Evolutionary conservation across 2,797 vertebrate genomes (phyloP).

Genomic region (Trichosurus vulpecula): DNA sequence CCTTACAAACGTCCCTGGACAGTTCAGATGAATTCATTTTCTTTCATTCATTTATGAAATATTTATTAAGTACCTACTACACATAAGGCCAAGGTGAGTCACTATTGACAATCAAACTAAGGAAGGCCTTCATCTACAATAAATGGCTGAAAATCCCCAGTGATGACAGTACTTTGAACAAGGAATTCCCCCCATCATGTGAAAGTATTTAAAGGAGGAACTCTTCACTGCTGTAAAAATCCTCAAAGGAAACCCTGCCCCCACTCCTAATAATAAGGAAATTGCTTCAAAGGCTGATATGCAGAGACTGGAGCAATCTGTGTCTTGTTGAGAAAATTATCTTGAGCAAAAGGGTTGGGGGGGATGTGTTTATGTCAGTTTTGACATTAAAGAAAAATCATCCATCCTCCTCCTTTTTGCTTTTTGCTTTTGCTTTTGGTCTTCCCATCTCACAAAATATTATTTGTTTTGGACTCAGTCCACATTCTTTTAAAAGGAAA

Average conservation of each 20-base stretch:
- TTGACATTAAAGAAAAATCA: slow-evolving; percentile 84
- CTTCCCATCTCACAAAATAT: slow-evolving; percentile 78
- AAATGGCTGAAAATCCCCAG: slow-evolving; percentile 71
- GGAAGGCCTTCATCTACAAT: slow-evolving; percentile 62
- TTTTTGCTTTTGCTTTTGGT: slow-evolving; percentile 78
- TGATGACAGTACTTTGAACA: slow-evolving; percentile 73
- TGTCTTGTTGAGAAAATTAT: slow-evolving; percentile 84
- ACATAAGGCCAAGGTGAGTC: slow-evolving; percentile 51
- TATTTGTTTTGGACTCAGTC: slow-evolving; percentile 82
- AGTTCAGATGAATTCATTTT: background rate
- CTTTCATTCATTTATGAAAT: background rate
- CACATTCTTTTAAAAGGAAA: slow-evolving; percentile 80
- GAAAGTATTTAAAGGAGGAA: slow-evolving; percentile 81
- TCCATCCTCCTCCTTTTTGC: slow-evolving; percentile 78
- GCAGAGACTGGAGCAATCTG: slow-evolving; percentile 84
- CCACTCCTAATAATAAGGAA: slow-evolving; percentile 75
- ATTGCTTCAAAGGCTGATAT: slow-evolving; percentile 83
- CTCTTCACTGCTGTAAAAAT: slow-evolving; percentile 80
- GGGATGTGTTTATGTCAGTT: slow-evolving; percentile 81
- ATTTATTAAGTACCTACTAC: slow-evolving; percentile 2
- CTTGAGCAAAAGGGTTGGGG: slow-evolving; percentile 77
- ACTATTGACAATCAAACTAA: slow-evolving; percentile 64
- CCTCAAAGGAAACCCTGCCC: slow-evolving; percentile 80
- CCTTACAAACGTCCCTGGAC: background rate
- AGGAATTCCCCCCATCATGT: slow-evolving; percentile 71